Percentiles rank a stretch among this genome's conserved stretches.
Conservation (phyloP, 2,888 invertebrate genomes). For the Chydorus sphaericus region DNA sequence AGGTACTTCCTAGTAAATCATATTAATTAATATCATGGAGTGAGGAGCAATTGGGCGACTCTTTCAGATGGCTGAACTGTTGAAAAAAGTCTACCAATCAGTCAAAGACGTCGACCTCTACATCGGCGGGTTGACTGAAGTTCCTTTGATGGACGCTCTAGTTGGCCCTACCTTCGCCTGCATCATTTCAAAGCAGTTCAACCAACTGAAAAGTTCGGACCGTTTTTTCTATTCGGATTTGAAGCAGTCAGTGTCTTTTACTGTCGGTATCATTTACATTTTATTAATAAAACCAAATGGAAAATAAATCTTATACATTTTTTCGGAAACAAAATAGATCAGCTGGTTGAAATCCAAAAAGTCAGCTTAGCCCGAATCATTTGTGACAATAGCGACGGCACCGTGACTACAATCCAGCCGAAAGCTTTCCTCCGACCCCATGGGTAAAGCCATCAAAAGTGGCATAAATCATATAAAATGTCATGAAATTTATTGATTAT, state of each 20-base stretch:
- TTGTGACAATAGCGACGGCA: background rate
- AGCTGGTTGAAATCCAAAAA: background rate
- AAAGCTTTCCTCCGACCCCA: background rate
- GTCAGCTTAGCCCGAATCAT: background rate
- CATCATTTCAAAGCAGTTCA: background rate
- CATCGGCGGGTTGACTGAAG: background rate
- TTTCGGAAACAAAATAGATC: background rate
- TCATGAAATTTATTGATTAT: no score
- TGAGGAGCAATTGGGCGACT: no score
- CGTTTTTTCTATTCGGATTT: background rate
- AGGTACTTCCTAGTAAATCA: no score
- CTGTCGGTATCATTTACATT: no score
- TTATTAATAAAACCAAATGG: no score
- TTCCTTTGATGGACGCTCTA: background rate
- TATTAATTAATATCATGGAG: no score
- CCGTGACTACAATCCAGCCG: background rate
- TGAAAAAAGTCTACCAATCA: background rate
- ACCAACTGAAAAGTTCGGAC: background rate
- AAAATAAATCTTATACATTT: no score
- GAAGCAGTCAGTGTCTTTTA: background rate
- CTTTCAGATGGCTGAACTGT: background rate
- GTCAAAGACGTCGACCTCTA: background rate
- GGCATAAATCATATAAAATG: no score
- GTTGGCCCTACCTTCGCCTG: background rate
- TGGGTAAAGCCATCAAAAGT: no score